Percentiles rank a stretch among this genome's conserved stretches.
These are phyloP conservation scores for Acanthisitta chloris DNA, from an alignment of 2,113 vertebrate species.

Conservation along the genomic window DNA sequence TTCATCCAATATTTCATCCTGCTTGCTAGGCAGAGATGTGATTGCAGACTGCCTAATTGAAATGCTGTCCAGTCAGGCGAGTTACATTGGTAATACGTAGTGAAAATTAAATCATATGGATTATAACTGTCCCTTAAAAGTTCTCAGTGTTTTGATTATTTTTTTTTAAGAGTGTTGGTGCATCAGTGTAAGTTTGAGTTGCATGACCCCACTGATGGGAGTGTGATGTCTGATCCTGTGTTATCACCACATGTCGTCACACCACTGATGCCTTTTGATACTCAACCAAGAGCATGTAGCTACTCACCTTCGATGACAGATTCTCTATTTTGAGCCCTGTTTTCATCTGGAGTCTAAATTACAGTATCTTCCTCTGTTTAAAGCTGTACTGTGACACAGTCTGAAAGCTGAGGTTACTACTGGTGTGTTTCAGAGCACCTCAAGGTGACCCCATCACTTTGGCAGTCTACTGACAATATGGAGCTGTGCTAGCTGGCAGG, in stretches of 20 bases:
- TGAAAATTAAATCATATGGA: neutral
- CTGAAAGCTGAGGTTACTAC: neutral
- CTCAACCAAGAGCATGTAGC: neutral
- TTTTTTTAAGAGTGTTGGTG: neutral
- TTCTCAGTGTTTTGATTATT: neutral
- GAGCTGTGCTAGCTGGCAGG: neutral
- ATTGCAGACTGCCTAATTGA: neutral
- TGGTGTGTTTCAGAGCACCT: neutral
- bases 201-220: neutral
- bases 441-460: rapidly evolving
- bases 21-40: neutral
- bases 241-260: neutral
- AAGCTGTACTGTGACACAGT: neutral
- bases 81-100: neutral
- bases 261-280: neutral
- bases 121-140: neutral
- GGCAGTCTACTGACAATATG: neutral
- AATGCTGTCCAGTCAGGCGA: neutral
- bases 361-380: neutral
- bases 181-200: neutral
- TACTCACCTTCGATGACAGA: neutral
- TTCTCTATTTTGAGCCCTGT: neutral
- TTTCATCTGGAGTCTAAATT: neutral
- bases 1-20: neutral
- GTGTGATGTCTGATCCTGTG: neutral